Conservation (phyloP, 2,888 invertebrate genomes). For the Lucinisca nassula region DNA sequence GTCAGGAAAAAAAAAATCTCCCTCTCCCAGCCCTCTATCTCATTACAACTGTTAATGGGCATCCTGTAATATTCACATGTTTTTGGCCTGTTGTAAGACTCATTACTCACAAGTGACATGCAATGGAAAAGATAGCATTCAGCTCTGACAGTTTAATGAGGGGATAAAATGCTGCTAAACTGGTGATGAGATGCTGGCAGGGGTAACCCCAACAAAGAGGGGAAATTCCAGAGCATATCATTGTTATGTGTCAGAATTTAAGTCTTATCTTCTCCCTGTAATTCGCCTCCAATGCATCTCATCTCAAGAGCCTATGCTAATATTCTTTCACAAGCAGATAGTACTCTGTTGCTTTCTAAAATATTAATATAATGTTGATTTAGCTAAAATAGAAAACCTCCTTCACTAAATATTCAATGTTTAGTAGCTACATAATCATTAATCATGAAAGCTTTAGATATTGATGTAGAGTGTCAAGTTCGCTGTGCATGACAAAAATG, state of each 20-base stretch:
- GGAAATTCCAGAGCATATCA: neutral
- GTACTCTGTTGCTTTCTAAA: slow-evolving; percentile 39
- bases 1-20: too few species aligned
- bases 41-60: too few species aligned
- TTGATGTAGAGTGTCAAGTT: slow-evolving; percentile 86
- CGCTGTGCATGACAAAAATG: slow-evolving; percentile 86
- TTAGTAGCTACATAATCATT: slow-evolving; percentile 75
- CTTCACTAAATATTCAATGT: slow-evolving; percentile 43
- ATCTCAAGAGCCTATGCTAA: slow-evolving; percentile 2
- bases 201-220: slow-evolving; percentile 11
- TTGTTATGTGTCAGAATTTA: neutral
- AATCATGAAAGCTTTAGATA: slow-evolving; percentile 84
- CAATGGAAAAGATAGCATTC: neutral
- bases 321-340: slow-evolving; percentile 14
- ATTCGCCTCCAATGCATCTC: neutral
- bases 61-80: too few species aligned
- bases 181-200: slow-evolving; percentile 37
- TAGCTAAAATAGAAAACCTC: slow-evolving; percentile 53
- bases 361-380: slow-evolving; percentile 63
- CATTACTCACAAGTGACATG: slow-evolving; percentile 1
- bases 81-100: too few species aligned
- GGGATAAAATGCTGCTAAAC: slow-evolving; percentile 55
- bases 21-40: too few species aligned
- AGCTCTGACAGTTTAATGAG: slow-evolving; percentile 67
- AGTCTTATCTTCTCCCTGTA: neutral